Evolutionary conservation across 2,797 vertebrate species (phyloP).

Genomic region (Allobates femoralis): DNA sequence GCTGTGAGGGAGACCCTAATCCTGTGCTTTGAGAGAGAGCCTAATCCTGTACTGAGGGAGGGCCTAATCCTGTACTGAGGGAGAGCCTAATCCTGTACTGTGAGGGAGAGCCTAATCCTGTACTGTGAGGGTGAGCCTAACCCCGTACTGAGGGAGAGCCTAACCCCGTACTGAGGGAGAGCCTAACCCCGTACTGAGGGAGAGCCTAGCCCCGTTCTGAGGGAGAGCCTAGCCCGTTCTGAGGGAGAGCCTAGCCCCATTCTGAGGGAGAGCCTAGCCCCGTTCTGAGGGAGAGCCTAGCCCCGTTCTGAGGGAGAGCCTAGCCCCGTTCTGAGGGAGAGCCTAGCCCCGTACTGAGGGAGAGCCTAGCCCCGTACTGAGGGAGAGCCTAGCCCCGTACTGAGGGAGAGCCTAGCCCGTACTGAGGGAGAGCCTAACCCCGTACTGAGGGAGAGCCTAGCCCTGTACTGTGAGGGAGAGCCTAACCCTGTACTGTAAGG

Average conservation of each 20-base stretch:
- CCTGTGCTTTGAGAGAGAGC: too few species aligned
- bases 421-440: not conserved
- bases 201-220: not conserved
- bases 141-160: too few species aligned
- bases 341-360: not conserved
- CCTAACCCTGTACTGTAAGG: not conserved
- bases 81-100: not conserved
- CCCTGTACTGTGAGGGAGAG: too few species aligned
- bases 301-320: too few species aligned
- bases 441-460: not conserved
- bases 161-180: not conserved
- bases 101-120: not conserved
- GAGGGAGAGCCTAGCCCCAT: not conserved
- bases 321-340: not conserved
- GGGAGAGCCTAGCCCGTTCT: too few species aligned
- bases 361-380: not conserved
- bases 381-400: not conserved
- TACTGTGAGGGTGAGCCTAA: too few species aligned
- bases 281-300: not conserved
- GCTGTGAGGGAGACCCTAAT: not conserved
- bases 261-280: not conserved
- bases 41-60: not conserved
- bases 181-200: not conserved
- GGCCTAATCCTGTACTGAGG: not conserved
- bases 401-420: too few species aligned